phyloP scores from a whole-genome alignment of 2,888 invertebrate species.

The Diarsia mendica region DNA sequence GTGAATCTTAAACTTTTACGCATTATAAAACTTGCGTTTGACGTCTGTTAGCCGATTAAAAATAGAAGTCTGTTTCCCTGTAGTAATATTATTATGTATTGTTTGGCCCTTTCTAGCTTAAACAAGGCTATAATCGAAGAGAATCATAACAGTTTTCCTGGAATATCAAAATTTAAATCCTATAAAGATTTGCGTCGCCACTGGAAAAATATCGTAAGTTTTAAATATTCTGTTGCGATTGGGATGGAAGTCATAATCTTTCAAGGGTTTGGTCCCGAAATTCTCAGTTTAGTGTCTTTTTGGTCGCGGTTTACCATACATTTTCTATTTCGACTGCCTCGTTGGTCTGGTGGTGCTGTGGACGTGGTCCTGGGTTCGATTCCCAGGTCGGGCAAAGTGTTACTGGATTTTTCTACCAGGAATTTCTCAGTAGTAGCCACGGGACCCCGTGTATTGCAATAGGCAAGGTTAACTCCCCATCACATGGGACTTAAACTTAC shows the following conservation, averaged over 20 bases:
- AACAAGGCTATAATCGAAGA: constrained; percentile 83
- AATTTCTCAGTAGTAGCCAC: too few species aligned
- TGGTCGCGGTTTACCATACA: background rate
- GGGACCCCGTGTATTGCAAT: too few species aligned
- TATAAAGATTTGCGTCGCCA: constrained; percentile 88
- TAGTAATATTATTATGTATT: background rate
- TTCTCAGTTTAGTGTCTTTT: too few species aligned
- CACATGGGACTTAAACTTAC: too few species aligned
- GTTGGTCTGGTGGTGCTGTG: too few species aligned
- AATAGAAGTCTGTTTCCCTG: background rate
- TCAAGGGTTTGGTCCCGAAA: background rate
- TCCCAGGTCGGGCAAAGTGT: too few species aligned
- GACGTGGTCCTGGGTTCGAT: too few species aligned
- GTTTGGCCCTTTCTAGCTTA: constrained; percentile 73
- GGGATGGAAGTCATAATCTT: background rate
- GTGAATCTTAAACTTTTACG: too few species aligned
- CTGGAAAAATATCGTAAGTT: constrained; percentile 89
- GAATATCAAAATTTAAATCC: constrained; percentile 78
- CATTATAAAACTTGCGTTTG: too few species aligned
- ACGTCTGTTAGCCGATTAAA: too few species aligned
- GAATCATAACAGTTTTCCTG: constrained; percentile 72
- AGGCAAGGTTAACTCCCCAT: too few species aligned
- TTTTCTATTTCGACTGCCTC: background rate
- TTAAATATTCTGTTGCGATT: background rate
- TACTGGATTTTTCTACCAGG: too few species aligned